phyloP scores from a whole-genome alignment of 2,113 vertebrate species.

The Leptosomus discolor region DNA sequence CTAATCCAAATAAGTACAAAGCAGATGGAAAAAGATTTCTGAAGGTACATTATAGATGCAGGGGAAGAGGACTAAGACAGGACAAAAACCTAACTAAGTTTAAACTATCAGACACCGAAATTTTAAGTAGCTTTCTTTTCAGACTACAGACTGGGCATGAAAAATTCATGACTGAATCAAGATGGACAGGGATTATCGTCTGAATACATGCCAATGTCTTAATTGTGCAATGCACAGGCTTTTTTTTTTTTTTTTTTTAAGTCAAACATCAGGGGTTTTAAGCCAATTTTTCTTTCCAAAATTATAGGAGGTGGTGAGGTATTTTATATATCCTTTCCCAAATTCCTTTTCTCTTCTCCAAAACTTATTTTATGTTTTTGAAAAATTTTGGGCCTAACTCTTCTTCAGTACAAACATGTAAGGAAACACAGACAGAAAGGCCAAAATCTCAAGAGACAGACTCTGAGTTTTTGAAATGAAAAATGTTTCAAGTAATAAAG shows the following conservation, averaged over 20 bases:
- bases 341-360: neutral
- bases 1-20: neutral
- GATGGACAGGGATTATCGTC: neutral
- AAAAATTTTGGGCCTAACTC: neutral
- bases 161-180: neutral
- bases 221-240: neutral
- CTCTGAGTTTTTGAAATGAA: neutral
- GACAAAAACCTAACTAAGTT: neutral
- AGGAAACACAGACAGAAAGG: neutral
- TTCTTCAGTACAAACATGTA: neutral
- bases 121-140: neutral
- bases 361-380: neutral
- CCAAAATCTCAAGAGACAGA: neutral
- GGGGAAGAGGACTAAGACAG: neutral
- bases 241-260: neutral
- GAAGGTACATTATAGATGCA: neutral
- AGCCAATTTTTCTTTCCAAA: neutral
- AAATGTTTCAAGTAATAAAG: neutral
- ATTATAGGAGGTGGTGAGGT: accelerated
- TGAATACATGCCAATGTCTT: neutral
- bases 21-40: neutral
- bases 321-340: neutral
- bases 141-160: neutral
- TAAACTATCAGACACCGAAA: neutral
- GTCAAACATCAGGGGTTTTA: neutral